phyloP scores from a whole-genome alignment of 2,797 vertebrate genomes.

The Melanotaenia nigrans region DNA sequence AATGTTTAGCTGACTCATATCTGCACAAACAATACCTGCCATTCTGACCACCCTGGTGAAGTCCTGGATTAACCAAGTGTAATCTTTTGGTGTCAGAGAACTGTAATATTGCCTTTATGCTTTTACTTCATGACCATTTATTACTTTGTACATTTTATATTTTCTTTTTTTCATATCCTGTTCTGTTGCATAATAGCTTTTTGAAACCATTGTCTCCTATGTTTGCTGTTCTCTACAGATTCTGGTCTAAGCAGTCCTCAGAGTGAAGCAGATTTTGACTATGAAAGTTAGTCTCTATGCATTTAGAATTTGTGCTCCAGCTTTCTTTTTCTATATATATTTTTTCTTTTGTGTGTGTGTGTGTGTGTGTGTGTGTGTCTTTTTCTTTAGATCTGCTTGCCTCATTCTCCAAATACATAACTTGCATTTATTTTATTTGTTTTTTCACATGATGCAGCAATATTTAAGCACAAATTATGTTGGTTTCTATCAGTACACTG shows the following conservation, averaged over 20 bases:
- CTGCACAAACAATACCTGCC: slow-evolving; percentile 23
- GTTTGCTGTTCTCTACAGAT: slow-evolving; percentile 97
- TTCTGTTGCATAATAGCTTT: slow-evolving; percentile 69
- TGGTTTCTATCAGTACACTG: slow-evolving; percentile 51
- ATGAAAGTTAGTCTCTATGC: slow-evolving; percentile 94
- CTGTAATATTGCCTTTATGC: slow-evolving; percentile 34
- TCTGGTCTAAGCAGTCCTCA: slow-evolving; percentile 97
- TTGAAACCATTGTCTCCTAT: slow-evolving; percentile 80
- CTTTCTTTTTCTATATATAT: slow-evolving; percentile 40
- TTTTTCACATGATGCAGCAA: slow-evolving; percentile 65
- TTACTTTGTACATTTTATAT: slow-evolving; percentile 55
- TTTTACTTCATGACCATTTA: slow-evolving; percentile 44
- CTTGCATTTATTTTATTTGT: slow-evolving; percentile 64
- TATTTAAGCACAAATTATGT: slow-evolving; percentile 71
- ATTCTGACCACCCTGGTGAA: slow-evolving; percentile 15
- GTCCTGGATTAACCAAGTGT: slow-evolving; percentile 22
- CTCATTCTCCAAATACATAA: slow-evolving; percentile 69
- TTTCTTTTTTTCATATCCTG: slow-evolving; percentile 65
- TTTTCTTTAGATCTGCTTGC: slow-evolving; percentile 68
- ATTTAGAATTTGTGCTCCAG: slow-evolving; percentile 71
- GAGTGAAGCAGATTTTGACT: slow-evolving; percentile 95
- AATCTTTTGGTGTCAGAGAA: slow-evolving; percentile 23
- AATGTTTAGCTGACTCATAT: slow-evolving; percentile 35
- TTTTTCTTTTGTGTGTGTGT: no score
- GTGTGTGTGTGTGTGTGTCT: background rate